Evolutionary conservation across 2,888 invertebrate genomes (phyloP).

Genomic region (Agonopterix subpropinquella): DNA sequence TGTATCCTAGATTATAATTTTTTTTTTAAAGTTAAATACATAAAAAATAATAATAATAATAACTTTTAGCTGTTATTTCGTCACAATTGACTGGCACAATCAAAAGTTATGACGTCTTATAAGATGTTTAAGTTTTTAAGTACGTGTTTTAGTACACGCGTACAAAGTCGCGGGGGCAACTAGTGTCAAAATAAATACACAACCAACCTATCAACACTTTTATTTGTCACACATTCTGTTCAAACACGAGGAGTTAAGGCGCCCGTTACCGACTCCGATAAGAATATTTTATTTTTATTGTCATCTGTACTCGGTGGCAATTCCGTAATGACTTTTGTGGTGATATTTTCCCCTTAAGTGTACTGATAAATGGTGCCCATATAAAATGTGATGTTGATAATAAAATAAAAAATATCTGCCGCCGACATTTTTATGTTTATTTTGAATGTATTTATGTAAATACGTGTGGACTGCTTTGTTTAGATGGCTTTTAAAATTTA

Average conservation of each 20-base stretch:
- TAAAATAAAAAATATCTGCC: constrained; percentile 7
- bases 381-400: constrained; percentile 2
- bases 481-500: not conserved
- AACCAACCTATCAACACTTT: constrained; percentile 20
- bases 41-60: too few species aligned
- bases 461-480: not conserved
- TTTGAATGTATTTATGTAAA: constrained; percentile 25
- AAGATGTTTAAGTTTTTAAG: too few species aligned
- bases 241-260: constrained; percentile 35
- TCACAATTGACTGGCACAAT: too few species aligned
- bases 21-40: too few species aligned
- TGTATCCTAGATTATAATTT: too few species aligned
- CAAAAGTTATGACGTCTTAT: too few species aligned
- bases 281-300: constrained; percentile 52
- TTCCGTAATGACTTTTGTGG: constrained; percentile 33
- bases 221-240: constrained; percentile 39
- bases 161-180: too few species aligned
- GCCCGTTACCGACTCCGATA: constrained; percentile 34
- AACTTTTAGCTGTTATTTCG: too few species aligned
- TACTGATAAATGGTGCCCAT: constrained; percentile 26
- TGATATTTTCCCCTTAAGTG: constrained; percentile 33
- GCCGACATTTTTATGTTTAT: constrained; percentile 33
- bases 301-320: constrained; percentile 32
- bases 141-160: too few species aligned
- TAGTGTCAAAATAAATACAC: constrained; percentile 9